Conservation (phyloP, 2,797 vertebrate genomes). For the Erpetoichthys calabaricus region DNA sequence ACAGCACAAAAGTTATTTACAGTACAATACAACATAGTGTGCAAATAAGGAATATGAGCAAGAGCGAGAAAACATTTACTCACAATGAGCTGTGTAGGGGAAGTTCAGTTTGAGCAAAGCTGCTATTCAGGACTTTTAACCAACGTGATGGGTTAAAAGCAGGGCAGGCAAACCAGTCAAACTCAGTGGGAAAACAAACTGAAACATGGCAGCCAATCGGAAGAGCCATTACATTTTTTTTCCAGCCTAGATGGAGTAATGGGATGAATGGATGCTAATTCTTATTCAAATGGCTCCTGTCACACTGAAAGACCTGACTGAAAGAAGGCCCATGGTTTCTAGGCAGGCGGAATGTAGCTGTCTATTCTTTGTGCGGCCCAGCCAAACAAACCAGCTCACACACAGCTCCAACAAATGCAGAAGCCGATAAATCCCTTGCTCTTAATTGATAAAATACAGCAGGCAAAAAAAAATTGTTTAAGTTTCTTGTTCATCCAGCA, state of each 20-base stretch:
- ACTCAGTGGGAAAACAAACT: constrained; percentile 44
- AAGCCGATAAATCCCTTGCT: too few species aligned
- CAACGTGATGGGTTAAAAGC: constrained; percentile 18
- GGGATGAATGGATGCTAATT: constrained; percentile 56
- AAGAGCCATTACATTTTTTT: constrained; percentile 9
- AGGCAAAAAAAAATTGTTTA: too few species aligned
- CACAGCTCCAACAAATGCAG: too few species aligned
- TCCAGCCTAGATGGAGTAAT: constrained; percentile 33
- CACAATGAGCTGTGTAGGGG: constrained; percentile 24
- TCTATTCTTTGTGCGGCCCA: constrained; percentile 46
- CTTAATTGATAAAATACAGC: too few species aligned
- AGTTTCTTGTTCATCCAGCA: too few species aligned
- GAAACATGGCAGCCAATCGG: constrained; percentile 35
- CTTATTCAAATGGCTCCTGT: constrained; percentile 80
- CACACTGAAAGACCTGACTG: constrained; percentile 52
- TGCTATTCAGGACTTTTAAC: constrained; percentile 12
- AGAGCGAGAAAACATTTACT: constrained; percentile 24
- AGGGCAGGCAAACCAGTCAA: constrained; percentile 37
- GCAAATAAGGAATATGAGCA: constrained; percentile 1
- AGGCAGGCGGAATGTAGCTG: constrained; percentile 60
- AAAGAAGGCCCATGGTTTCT: constrained; percentile 60
- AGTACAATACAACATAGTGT: too few species aligned
- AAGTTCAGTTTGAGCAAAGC: constrained; percentile 21
- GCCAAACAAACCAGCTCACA: background rate
- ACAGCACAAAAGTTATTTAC: too few species aligned